phyloP scores from a whole-genome alignment of 2,797 vertebrate genomes.

The Smutsia gigantea region DNA sequence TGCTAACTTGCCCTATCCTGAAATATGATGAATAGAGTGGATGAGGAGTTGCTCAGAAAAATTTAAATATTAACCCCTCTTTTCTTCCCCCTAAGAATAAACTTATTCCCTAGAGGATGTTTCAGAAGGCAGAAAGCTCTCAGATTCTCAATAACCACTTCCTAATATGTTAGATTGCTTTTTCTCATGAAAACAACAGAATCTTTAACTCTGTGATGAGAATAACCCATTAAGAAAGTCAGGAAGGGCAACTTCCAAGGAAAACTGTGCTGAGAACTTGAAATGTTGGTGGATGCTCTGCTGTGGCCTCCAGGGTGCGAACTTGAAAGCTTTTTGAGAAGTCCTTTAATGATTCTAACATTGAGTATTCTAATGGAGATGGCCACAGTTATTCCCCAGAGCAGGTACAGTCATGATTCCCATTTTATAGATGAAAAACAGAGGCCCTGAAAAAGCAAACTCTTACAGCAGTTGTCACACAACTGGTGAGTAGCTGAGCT shows the following conservation, averaged over 20 bases:
- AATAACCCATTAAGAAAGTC: constrained; percentile 40
- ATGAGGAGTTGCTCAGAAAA: constrained; percentile 21
- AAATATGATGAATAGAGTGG: constrained; percentile 29
- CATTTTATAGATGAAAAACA: background rate
- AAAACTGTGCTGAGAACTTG: constrained; percentile 1
- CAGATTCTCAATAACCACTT: background rate
- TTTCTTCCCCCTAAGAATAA: background rate
- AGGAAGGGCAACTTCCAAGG: constrained; percentile 1
- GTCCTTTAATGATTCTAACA: background rate
- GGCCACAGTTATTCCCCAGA: background rate
- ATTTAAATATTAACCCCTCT: background rate
- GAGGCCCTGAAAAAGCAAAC: background rate
- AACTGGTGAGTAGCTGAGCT: background rate
- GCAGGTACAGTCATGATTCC: background rate
- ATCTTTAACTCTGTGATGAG: background rate
- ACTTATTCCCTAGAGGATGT: constrained; percentile 29
- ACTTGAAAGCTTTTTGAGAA: background rate
- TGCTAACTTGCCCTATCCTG: background rate
- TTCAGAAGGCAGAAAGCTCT: background rate
- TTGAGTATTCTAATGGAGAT: background rate
- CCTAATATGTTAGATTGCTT: constrained; percentile 16
- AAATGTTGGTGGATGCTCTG: background rate
- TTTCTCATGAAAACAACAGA: constrained; percentile 19
- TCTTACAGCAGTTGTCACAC: background rate
- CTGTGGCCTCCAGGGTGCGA: background rate